Percentiles rank a stretch among this genome's conserved stretches.
These are phyloP conservation scores for Euzetes globulus DNA, from an alignment of 2,888 invertebrate genomes.

Conservation along the genomic window DNA sequence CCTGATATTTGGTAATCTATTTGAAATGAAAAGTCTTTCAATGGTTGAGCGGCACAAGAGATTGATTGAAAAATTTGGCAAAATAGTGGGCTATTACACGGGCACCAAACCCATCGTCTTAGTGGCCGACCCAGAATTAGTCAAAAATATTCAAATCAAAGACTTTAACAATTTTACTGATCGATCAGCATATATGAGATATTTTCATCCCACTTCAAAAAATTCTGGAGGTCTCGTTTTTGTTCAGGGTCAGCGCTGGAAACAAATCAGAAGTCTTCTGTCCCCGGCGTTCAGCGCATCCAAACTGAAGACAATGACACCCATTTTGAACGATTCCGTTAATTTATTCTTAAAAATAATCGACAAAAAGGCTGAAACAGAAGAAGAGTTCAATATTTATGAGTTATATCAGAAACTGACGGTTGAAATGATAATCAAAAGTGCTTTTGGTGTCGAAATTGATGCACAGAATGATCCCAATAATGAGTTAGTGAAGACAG, in stretches of 20 bases:
- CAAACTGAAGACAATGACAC: slow-evolving; percentile 49
- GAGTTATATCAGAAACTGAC: slow-evolving; percentile 50
- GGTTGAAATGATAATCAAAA: slow-evolving; percentile 51
- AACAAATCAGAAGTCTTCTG: slow-evolving; percentile 50
- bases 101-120: slow-evolving; percentile 37
- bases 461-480: slow-evolving; percentile 47
- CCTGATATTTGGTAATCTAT: slow-evolving; percentile 37
- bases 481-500: slow-evolving; percentile 46
- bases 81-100: slow-evolving; percentile 38
- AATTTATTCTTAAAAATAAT: slow-evolving; percentile 47
- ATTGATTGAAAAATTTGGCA: slow-evolving; percentile 38
- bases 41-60: slow-evolving; percentile 26
- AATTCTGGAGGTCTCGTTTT: slow-evolving; percentile 40
- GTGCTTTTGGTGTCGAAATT: slow-evolving; percentile 50
- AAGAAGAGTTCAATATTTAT: slow-evolving; percentile 47
- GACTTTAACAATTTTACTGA: slow-evolving; percentile 39
- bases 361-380: not conserved
- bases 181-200: slow-evolving; percentile 18
- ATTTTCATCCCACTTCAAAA: slow-evolving; percentile 25
- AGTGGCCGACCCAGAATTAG: slow-evolving; percentile 35
- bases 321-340: slow-evolving; percentile 48
- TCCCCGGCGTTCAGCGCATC: slow-evolving; percentile 51
- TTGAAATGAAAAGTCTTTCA: slow-evolving; percentile 2
- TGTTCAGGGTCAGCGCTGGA: slow-evolving; percentile 51
- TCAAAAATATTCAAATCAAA: slow-evolving; percentile 39